phyloP scores from a whole-genome alignment of 35 echinoderm and acorn worm species.

The Chiridota heheva region DNA sequence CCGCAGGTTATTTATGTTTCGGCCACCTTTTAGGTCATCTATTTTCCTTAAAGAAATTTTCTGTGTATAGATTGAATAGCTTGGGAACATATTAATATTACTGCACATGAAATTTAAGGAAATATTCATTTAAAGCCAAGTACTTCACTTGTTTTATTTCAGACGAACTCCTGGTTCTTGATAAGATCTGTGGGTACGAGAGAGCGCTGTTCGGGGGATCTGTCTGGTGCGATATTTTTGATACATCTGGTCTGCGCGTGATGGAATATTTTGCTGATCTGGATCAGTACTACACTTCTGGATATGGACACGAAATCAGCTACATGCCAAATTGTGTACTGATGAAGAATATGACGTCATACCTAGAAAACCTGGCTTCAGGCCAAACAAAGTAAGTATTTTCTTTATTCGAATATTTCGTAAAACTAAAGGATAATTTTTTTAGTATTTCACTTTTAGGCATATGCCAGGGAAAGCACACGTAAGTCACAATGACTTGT shows the following conservation, averaged over 20 bases:
- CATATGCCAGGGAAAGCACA: background rate
- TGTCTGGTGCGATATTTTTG: constrained; percentile 33
- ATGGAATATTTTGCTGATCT: constrained; percentile 57
- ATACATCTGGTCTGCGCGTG: constrained; percentile 19
- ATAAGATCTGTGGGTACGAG: constrained; percentile 45
- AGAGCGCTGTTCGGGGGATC: constrained; percentile 25
- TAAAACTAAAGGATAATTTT: background rate
- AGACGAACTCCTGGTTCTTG: constrained; percentile 30
- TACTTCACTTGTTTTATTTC: no score
- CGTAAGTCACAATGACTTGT: background rate
- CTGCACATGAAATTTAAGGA: no score
- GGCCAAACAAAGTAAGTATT: background rate
- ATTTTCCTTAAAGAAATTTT: no score
- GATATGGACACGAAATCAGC: constrained; percentile 45
- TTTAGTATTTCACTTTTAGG: background rate
- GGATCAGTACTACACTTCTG: constrained; percentile 49
- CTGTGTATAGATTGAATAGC: no score
- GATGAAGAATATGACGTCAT: constrained; percentile 34
- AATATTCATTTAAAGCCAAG: no score
- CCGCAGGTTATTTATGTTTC: no score
- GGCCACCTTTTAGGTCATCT: no score
- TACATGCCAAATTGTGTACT: constrained; percentile 39
- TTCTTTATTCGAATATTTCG: background rate
- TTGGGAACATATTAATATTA: no score
- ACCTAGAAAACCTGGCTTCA: background rate